Base-by-base conservation (phyloP, 2,797 vertebrate species). In the Rhabdophis nuchalis region DNA sequence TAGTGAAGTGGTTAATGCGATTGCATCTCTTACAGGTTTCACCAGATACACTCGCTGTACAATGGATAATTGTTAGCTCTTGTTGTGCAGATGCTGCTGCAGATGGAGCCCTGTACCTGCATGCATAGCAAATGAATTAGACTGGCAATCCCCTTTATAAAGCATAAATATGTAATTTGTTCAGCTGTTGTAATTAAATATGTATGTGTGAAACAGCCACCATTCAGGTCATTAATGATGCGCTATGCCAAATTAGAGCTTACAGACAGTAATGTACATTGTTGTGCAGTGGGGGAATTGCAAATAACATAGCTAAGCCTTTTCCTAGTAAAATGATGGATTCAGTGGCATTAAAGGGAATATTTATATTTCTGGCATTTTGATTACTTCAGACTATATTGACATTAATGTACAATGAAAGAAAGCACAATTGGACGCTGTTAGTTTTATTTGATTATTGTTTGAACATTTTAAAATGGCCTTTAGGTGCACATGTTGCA, bases 131-230 rank as follows among this genome's bases (percentile, higher is more conserved):
- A 98, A 99, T 99, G 98, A 98, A 98, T 98, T 97, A 97, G 98
- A 98, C 97, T 98, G 98, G 97, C 98, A 98, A 97, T 98, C 98
- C 97, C 98, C 98, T 98, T 98, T 98, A 98, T 98, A 98, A 98
- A 98, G 98, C 98, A 99, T 99, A 98, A 99, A 99, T 99, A 99
- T 99, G 98, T 99, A 98, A 99, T 99, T 98, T 99, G 98, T 98
- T 99, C 99, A 99, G 98, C 99, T 99, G 99, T 98, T 98, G 98
- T 98, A 98, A 99, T 99, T 98, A 99, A 99, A 99, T 99, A 99
- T 99, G 98, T 98, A 99, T 98, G 98, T 98, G 98, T 98, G 98
- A 98, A 98, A 98, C 98, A 98, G 98, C 96, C 96, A 98, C 98
- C 98, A 98, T 98, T 98, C 98, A 98, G 98, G 98, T 98, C 98